A percentile compares a stretch with the other conserved stretches of the same genome.
These are phyloP conservation scores for Eclectus roratus DNA, from an alignment of 2,113 vertebrate species.

Conservation along the genomic window DNA sequence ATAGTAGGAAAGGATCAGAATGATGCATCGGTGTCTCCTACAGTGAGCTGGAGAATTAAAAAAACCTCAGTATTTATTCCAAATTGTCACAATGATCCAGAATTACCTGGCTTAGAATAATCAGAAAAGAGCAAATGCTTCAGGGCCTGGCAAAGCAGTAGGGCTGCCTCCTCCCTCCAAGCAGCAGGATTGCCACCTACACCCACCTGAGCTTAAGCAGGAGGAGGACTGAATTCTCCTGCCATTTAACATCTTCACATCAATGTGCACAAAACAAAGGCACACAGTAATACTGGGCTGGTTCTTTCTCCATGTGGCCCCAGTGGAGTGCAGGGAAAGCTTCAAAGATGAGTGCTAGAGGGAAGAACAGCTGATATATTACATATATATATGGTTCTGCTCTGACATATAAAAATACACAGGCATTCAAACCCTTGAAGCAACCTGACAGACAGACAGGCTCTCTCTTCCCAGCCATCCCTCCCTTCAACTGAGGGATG, in stretches of 20 bases:
- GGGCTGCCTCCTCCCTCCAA: neutral
- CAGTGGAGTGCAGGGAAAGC: fast-evolving
- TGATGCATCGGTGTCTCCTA: neutral
- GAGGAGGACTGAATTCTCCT: neutral
- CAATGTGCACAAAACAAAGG: neutral
- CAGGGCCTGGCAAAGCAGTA: neutral
- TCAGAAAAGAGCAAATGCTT: fast-evolving
- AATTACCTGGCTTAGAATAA: neutral
- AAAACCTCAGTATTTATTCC: neutral
- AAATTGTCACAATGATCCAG: neutral
- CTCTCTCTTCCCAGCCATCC: neutral
- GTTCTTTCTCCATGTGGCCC: neutral
- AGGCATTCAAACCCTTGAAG: neutral
- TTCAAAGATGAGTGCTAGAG: neutral
- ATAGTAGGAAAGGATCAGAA: neutral
- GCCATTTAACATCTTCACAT: neutral
- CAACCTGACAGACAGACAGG: neutral
- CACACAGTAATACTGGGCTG: neutral
- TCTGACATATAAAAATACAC: neutral
- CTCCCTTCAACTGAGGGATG: neutral
- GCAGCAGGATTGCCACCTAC: neutral
- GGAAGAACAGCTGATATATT: neutral
- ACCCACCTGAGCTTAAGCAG: neutral
- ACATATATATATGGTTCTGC: neutral
- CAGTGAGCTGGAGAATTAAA: neutral